phyloP scores from a whole-genome alignment of 2,888 invertebrate genomes.

The Lasioglossum calceatum region DNA sequence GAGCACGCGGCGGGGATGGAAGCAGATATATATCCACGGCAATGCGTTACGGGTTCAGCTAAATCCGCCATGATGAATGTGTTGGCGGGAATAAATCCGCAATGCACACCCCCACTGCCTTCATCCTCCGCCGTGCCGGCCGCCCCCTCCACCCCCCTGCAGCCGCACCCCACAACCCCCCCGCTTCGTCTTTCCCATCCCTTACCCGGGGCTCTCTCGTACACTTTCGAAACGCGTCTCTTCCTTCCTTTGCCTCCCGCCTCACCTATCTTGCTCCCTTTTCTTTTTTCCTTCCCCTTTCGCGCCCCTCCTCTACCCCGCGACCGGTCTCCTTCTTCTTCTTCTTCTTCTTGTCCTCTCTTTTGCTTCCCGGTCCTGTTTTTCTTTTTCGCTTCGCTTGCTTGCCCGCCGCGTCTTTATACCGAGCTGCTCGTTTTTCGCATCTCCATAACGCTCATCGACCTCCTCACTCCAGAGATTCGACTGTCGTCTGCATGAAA shows the following conservation, averaged over 20 bases:
- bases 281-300: slow-evolving; percentile 3
- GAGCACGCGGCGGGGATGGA: slow-evolving; percentile 72
- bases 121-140: slow-evolving; percentile 73
- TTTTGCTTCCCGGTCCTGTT: slow-evolving; percentile 33
- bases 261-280: slow-evolving; percentile 17
- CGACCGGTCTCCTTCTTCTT: neutral
- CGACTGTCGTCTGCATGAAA: neutral
- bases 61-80: slow-evolving; percentile 85
- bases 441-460: slow-evolving; percentile 29
- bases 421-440: slow-evolving; percentile 43
- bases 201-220: slow-evolving; percentile 64
- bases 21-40: slow-evolving; percentile 84
- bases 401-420: slow-evolving; percentile 46
- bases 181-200: slow-evolving; percentile 64
- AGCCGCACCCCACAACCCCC: slow-evolving; percentile 64
- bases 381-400: slow-evolving; percentile 22
- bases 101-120: slow-evolving; percentile 83
- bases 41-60: slow-evolving; percentile 85
- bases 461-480: neutral
- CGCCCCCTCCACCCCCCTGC: slow-evolving; percentile 46
- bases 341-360: slow-evolving; percentile 18
- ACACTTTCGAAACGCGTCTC: slow-evolving; percentile 65
- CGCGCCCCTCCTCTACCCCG: neutral
- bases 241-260: slow-evolving; percentile 14
- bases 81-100: slow-evolving; percentile 85